These are phyloP conservation scores for Turdus rufiventris DNA, from an alignment of 2,113 vertebrate genomes.

Conservation along the genomic window DNA sequence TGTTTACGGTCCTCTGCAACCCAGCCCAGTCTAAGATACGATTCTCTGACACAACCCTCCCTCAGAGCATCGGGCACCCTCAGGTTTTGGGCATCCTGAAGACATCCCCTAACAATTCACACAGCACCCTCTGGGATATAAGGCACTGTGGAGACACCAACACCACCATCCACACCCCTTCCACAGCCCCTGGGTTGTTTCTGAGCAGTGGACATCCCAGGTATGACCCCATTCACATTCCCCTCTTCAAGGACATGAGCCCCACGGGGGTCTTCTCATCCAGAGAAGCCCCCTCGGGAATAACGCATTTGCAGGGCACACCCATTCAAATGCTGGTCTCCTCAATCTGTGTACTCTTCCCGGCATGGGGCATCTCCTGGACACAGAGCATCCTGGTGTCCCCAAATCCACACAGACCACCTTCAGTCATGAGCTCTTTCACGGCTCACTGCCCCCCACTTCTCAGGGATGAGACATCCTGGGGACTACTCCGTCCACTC, in stretches of 20 bases:
- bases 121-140: neutral
- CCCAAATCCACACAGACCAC: neutral
- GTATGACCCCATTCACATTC: neutral
- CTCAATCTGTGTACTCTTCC: neutral
- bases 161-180: neutral
- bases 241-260: neutral
- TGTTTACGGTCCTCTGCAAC: neutral
- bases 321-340: neutral
- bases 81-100: neutral
- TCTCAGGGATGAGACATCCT: neutral
- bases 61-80: neutral
- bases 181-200: neutral
- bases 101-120: neutral
- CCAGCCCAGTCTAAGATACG: neutral
- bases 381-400: neutral
- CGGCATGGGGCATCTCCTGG: neutral
- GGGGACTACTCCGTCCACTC: neutral
- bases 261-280: neutral
- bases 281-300: fast-evolving
- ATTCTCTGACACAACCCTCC: neutral
- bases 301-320: neutral
- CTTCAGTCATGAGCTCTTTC: neutral
- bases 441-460: fast-evolving
- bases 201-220: neutral
- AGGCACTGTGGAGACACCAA: neutral